phyloP scores from a whole-genome alignment of 2,888 invertebrate genomes.

The Pycnomerus fuliginosus region DNA sequence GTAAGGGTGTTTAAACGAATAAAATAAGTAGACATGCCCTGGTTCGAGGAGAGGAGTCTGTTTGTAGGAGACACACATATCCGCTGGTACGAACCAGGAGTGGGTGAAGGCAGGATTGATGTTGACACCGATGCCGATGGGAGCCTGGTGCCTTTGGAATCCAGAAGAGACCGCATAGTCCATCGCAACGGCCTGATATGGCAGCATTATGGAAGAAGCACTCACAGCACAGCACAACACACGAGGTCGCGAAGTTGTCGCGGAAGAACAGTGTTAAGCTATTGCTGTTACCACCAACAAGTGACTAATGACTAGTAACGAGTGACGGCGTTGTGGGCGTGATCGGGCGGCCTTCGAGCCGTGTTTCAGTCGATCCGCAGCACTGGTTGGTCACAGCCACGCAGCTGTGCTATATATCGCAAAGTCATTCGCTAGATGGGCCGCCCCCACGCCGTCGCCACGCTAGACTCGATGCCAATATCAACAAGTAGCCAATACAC shows the following conservation, averaged over 20 bases:
- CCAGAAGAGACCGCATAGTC: constrained; percentile 67
- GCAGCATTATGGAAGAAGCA: constrained; percentile 63
- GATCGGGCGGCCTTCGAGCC: constrained; percentile 42
- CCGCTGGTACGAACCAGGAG: constrained; percentile 94
- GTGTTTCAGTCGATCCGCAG: constrained; percentile 12
- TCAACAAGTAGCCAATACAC: constrained; percentile 56
- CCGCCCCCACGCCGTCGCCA: constrained; percentile 45
- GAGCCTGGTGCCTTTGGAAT: constrained; percentile 47
- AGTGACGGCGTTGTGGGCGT: constrained; percentile 46
- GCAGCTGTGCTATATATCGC: constrained; percentile 46
- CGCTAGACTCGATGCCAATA: constrained; percentile 38
- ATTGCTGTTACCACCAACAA: constrained; percentile 34
- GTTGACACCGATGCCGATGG: constrained; percentile 57
- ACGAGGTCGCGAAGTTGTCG: constrained; percentile 14
- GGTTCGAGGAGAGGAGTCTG: constrained; percentile 84
- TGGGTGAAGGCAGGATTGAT: constrained; percentile 83
- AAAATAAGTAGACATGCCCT: constrained; percentile 78
- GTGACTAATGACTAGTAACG: constrained; percentile 44
- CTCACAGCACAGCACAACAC: constrained; percentile 22
- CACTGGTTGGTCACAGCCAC: constrained; percentile 52
- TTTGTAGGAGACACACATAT: constrained; percentile 87
- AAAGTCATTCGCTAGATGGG: constrained; percentile 46
- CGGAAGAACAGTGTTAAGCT: constrained; percentile 25
- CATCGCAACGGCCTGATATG: constrained; percentile 88
- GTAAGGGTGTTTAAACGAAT: too few species aligned